Conservation (phyloP, 2,888 invertebrate genomes). For the Eumacrocentrus americanus region DNA sequence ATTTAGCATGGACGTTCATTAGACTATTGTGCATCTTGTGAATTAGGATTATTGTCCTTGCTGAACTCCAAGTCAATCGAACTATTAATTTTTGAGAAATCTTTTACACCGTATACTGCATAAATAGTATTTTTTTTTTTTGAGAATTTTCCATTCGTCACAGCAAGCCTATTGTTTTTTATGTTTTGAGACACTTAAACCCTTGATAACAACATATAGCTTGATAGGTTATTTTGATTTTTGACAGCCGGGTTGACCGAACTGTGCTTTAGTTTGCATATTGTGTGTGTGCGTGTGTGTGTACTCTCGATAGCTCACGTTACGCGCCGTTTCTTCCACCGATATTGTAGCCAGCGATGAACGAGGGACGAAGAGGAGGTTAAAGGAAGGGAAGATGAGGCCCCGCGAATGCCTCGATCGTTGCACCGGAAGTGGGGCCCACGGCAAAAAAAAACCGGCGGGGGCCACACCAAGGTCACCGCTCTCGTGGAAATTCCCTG, state of each 20-base stretch:
- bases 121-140: no score
- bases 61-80: no score
- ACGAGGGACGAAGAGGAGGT: background rate
- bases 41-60: no score
- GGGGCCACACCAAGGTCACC: slow-evolving; percentile 34
- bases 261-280: background rate
- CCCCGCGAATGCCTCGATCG: background rate
- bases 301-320: background rate
- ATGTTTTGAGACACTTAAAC: no score
- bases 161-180: no score
- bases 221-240: background rate
- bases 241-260: background rate
- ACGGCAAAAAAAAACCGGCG: slow-evolving; percentile 13
- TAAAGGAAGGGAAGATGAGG: background rate
- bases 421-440: slow-evolving; percentile 3
- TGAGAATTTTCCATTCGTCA: no score
- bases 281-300: background rate
- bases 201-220: no score
- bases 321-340: background rate
- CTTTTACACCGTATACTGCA: no score
- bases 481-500: slow-evolving; percentile 37
- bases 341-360: background rate
- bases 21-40: no score
- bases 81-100: no score
- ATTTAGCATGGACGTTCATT: no score